phyloP scores from a whole-genome alignment of 2,888 invertebrate genomes.

The Mantis religiosa region DNA sequence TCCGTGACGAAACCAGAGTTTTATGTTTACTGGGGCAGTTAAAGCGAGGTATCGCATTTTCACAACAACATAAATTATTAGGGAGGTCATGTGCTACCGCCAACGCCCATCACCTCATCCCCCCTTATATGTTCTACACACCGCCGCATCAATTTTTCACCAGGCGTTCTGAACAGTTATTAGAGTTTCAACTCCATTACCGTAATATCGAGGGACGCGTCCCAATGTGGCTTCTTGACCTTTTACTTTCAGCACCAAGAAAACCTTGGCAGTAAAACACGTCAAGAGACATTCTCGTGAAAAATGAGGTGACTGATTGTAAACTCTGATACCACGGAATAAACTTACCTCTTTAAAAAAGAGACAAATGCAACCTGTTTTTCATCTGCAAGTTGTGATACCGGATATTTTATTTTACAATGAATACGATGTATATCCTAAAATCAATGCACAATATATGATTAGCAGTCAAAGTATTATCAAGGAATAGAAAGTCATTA shows the following conservation, averaged over 20 bases:
- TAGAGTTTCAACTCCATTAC: neutral
- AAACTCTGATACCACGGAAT: too few species aligned
- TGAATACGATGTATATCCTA: too few species aligned
- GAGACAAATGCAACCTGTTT: too few species aligned
- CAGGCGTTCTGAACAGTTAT: neutral
- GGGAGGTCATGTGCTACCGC: neutral
- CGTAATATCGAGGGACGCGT: neutral
- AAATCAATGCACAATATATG: too few species aligned
- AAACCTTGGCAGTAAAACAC: too few species aligned
- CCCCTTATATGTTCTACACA: neutral
- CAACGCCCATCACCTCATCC: neutral
- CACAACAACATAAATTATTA: neutral
- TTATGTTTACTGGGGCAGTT: neutral
- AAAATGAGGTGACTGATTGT: too few species aligned
- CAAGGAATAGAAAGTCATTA: too few species aligned
- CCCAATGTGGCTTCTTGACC: neutral
- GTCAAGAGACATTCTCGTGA: too few species aligned
- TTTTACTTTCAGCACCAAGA: neutral
- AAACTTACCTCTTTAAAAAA: too few species aligned
- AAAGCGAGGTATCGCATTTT: neutral
- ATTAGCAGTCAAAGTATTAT: too few species aligned
- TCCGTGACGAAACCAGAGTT: neutral
- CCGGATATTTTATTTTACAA: too few species aligned
- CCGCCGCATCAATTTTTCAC: neutral
- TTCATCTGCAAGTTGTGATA: too few species aligned